Evolutionary conservation across 2,888 invertebrate species (phyloP).

Genomic region (Idaea straminata): DNA sequence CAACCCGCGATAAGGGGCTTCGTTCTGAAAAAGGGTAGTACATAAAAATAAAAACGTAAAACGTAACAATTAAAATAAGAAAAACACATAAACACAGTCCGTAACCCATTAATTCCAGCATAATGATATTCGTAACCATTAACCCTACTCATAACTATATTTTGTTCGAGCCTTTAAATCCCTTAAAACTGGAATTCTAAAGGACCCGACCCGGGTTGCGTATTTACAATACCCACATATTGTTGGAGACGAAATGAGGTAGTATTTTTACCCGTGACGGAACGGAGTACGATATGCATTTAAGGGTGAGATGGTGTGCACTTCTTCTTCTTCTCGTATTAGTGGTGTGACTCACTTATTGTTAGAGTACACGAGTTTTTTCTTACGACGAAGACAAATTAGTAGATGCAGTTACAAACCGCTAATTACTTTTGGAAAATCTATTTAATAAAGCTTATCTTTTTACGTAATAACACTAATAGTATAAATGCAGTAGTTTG

Average conservation of each 20-base stretch:
- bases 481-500: too few relatives aligned
- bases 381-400: too few relatives aligned
- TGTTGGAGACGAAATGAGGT: background rate
- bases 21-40: background rate
- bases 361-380: too few relatives aligned
- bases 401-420: too few relatives aligned
- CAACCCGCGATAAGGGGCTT: too few relatives aligned
- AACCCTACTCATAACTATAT: conserved; percentile 1
- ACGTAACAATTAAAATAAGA: background rate
- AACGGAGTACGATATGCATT: too few relatives aligned
- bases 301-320: too few relatives aligned
- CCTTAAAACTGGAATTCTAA: background rate
- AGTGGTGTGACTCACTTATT: too few relatives aligned
- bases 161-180: background rate
- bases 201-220: background rate
- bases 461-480: too few relatives aligned
- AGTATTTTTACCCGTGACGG: background rate
- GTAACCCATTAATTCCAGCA: background rate
- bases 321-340: too few relatives aligned
- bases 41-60: background rate
- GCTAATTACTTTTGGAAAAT: too few relatives aligned
- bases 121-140: background rate
- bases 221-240: background rate
- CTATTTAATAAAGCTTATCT: too few relatives aligned
- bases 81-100: background rate